Evolutionary conservation across 2,113 vertebrate genomes (phyloP), one percentile per base, ranked within the genome.

Genomic region (Hymenochirus boettgeri): DNA sequence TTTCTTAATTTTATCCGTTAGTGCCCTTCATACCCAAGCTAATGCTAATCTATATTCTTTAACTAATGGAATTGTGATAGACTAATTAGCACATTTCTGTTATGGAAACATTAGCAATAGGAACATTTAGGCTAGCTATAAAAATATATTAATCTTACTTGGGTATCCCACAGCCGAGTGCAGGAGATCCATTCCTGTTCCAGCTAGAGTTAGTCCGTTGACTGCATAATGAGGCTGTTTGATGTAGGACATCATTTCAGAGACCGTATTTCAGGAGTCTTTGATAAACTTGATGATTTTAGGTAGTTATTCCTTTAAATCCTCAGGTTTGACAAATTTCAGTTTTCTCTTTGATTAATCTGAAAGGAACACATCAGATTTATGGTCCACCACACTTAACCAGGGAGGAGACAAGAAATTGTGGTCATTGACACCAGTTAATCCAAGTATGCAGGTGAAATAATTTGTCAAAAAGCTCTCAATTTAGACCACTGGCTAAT

Each of bases 161-260:
- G 89, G 88, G 61, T 92, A 93, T 62, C 89, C 90, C 3, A 92
- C 89, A 9, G 87, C 83, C 4, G 86, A 74, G 77, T 93, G 91
- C 61, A 93, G 84, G 62, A 93, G 85, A 73, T 93, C 91, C 90
- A 93, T 91, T 59, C 87, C 88, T 18, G 90, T 83, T 46, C 86
- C 90, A 57, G 88, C 85, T 76, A 92, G 79, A 66, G 89, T 86
- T 81, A 93, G 83, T 70, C 89, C 90, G 76, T 91, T 92, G 81
- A 93, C 88, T 23, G 89, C 82, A 77, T 91, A 92, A 85, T 91
- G 90, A 54, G 90, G 89, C 74, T 91, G 90, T 77, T 92, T 93
- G 78, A 91, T 89, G 81, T 91, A 93, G 77, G 91, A 91, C 90
- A 91, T 92, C 90, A 92, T 92, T 52, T 39, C 24, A 52, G 15